These are phyloP conservation scores for Saxidomus purpurata DNA, from an alignment of 1,140 invertebrate species.

Conservation along the genomic window DNA sequence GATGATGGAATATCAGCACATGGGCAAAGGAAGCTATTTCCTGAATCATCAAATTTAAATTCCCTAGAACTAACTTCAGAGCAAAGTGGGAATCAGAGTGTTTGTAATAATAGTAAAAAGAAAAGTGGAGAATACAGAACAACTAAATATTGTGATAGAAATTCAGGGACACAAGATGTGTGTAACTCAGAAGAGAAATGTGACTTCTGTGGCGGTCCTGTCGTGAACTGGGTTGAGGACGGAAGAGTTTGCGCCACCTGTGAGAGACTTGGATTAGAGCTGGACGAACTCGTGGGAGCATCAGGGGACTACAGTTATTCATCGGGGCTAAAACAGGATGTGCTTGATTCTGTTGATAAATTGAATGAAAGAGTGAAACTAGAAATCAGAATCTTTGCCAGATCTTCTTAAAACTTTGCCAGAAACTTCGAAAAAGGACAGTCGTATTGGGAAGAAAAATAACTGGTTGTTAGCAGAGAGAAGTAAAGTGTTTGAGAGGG, in stretches of 20 bases:
- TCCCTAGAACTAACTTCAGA: not conserved
- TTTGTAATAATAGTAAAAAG: not conserved
- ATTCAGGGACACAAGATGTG: not conserved
- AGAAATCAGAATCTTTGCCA: not conserved
- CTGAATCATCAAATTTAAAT: not conserved
- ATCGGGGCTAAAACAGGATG: not conserved
- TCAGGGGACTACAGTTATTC: not conserved
- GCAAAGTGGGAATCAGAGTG: not conserved
- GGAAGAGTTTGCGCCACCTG: conserved; percentile 25
- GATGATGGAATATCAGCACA: not conserved
- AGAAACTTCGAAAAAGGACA: not conserved
- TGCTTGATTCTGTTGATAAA: not conserved
- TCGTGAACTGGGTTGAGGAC: not conserved
- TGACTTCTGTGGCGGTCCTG: conserved; percentile 42
- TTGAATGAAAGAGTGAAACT: not conserved
- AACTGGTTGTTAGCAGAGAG: not conserved
- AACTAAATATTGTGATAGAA: conserved; percentile 6
- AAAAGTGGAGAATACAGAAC: conserved; percentile 5
- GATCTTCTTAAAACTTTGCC: not conserved
- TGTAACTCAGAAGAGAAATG: not conserved
- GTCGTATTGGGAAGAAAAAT: not conserved
- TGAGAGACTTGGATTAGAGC: conserved; percentile 22
- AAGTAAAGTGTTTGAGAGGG: not conserved
- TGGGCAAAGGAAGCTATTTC: not conserved
- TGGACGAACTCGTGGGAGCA: conserved; percentile 4